phyloP scores from a whole-genome alignment of 2,113 vertebrate genomes.

The Chloropsis cyanopogon region DNA sequence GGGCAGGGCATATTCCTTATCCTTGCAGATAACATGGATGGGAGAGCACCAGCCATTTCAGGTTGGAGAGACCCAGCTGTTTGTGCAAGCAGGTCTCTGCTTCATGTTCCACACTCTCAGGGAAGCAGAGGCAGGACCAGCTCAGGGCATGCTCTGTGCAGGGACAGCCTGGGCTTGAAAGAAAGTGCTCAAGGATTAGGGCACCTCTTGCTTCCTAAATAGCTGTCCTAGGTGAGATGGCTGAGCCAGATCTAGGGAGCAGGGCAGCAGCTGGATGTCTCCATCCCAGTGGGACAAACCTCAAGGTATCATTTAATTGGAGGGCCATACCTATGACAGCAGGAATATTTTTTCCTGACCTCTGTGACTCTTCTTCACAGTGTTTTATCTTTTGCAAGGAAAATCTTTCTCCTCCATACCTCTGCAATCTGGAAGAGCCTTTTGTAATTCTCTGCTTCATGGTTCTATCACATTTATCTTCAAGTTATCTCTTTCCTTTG shows the following conservation, averaged over 20 bases:
- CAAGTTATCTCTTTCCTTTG: slow-evolving; percentile 2
- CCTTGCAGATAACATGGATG: not conserved
- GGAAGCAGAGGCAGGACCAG: not conserved
- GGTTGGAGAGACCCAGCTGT: not conserved
- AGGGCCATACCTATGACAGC: not conserved
- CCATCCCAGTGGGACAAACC: not conserved
- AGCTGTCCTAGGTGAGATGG: not conserved
- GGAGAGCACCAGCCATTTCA: not conserved
- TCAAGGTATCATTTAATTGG: not conserved
- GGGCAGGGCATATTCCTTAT: not conserved
- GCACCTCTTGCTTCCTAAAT: not conserved
- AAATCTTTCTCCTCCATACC: not conserved
- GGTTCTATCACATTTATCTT: not conserved
- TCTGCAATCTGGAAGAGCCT: not conserved
- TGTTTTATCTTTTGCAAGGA: not conserved
- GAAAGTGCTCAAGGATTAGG: not conserved
- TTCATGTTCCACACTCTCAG: not conserved
- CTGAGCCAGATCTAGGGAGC: not conserved
- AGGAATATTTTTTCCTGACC: not conserved
- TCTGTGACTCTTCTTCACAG: not conserved
- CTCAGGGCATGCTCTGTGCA: not conserved
- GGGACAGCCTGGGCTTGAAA: not conserved
- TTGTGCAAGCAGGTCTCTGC: not conserved
- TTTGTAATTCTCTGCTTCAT: not conserved
- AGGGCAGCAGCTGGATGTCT: not conserved